These are phyloP conservation scores for Semaprochilodus insignis DNA, from an alignment of 2,797 vertebrate species.

Conservation along the genomic window DNA sequence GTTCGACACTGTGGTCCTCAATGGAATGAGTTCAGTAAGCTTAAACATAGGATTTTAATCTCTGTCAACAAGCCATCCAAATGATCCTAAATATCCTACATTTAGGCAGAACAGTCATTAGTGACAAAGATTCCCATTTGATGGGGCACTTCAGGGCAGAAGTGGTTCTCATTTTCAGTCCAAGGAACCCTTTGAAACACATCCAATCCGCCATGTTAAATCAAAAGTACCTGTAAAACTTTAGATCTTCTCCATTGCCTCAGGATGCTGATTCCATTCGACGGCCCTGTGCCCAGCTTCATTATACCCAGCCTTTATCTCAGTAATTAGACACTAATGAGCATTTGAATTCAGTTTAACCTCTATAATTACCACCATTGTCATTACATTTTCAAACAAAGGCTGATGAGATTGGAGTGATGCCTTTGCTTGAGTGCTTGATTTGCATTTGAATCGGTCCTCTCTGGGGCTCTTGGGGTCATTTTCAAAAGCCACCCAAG, in stretches of 20 bases:
- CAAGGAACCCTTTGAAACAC: not conserved
- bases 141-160: not conserved
- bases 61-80: no score
- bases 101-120: not conserved
- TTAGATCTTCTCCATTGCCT: not conserved
- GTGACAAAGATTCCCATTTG: not conserved
- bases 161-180: not conserved
- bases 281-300: not conserved
- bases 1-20: no score
- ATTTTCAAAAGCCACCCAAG: not conserved
- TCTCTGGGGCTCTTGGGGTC: not conserved
- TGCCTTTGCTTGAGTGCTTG: not conserved
- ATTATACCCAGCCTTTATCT: not conserved
- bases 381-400: not conserved
- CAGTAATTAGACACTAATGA: not conserved
- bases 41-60: no score
- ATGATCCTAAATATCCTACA: no score
- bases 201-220: no score
- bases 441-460: slow-evolving; percentile 7
- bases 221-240: not conserved
- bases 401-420: not conserved
- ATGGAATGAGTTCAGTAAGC: no score
- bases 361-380: not conserved
- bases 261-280: not conserved
- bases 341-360: not conserved